These are phyloP conservation scores for Anastrepha obliqua DNA, from an alignment of 1,140 invertebrate genomes.

Conservation along the genomic window DNA sequence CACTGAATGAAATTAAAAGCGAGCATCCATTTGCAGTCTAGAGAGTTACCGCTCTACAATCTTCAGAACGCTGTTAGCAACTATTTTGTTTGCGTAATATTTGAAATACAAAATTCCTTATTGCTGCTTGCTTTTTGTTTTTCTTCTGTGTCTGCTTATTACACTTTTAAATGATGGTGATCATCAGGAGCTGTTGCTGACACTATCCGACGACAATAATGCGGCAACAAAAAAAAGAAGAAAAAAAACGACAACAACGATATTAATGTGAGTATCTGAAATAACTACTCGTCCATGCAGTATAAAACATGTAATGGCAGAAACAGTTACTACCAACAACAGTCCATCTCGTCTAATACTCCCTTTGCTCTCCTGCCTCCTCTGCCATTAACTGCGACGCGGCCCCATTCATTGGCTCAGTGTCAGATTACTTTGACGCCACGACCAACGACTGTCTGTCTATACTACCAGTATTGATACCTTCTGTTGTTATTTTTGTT, in stretches of 20 bases:
- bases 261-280: neutral
- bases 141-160: neutral
- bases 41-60: too few species aligned
- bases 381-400: neutral
- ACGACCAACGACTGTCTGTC: neutral
- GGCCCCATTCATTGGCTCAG: neutral
- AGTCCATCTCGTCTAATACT: neutral
- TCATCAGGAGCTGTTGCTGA: conserved; percentile 9
- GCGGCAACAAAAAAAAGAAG: neutral
- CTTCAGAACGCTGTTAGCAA: too few species aligned
- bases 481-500: conserved; percentile 9
- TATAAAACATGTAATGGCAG: neutral
- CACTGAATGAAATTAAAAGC: too few species aligned
- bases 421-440: too few species aligned
- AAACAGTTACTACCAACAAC: conserved; percentile 43
- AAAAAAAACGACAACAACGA: neutral
- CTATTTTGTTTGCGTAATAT: too few species aligned
- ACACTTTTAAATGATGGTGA: neutral
- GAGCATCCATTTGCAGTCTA: too few species aligned
- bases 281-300: neutral
- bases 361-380: too few species aligned
- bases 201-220: neutral
- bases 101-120: too few species aligned
- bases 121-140: neutral
- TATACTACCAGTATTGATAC: neutral